Conservation (phyloP, 1,140 invertebrate species). For the Neotoxoptera formosana region DNA sequence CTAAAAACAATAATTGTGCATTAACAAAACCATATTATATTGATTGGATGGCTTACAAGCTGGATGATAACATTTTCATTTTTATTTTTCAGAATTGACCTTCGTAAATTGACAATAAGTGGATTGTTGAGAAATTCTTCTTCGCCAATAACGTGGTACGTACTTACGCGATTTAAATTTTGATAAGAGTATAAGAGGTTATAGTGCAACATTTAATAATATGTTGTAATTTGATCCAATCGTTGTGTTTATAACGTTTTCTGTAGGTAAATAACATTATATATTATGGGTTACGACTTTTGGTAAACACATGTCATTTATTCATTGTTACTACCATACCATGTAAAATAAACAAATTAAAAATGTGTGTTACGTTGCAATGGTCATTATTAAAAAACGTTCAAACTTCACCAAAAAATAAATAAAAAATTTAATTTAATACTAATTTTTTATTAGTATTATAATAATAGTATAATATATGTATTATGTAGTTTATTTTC, state of each 20-base stretch:
- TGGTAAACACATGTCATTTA: background rate
- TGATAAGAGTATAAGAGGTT: background rate
- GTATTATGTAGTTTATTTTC: background rate
- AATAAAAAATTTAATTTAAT: background rate
- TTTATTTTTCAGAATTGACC: slow-evolving; percentile 8
- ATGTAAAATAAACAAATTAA: background rate
- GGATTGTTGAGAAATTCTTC: background rate
- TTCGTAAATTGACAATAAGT: background rate
- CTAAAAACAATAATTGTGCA: background rate
- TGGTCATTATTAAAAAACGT: background rate
- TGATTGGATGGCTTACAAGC: background rate
- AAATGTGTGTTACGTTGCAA: background rate
- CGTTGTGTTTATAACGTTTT: background rate
- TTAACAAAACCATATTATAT: background rate
- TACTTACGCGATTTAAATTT: background rate
- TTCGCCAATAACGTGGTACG: background rate
- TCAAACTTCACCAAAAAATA: background rate
- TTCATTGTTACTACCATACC: background rate
- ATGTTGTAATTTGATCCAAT: background rate
- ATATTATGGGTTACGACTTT: background rate
- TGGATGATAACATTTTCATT: background rate
- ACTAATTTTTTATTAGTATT: background rate
- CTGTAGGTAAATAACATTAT: background rate
- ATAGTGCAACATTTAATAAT: background rate
- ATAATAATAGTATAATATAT: background rate